Percentiles rank a stretch among this genome's conserved stretches.
These are phyloP conservation scores for Marronus borbonicus DNA, from an alignment of 2,888 invertebrate genomes.

Conservation along the genomic window DNA sequence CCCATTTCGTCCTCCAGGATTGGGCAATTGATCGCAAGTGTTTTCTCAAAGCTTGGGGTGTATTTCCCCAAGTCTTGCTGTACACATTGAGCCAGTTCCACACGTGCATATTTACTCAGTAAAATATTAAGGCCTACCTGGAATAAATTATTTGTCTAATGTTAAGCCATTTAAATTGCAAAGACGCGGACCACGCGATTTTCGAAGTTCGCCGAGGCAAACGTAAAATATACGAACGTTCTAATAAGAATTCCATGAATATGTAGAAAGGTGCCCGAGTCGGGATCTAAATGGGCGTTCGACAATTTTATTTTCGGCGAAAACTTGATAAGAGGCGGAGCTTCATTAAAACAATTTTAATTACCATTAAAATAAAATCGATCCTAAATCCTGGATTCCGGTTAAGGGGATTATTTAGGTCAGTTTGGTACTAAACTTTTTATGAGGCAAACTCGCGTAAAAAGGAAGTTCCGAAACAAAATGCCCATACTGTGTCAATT, in stretches of 20 bases:
- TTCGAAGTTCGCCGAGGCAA: constrained; percentile 1
- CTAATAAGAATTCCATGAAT: constrained; percentile 37
- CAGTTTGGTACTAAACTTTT: constrained; percentile 16
- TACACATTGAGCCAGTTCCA: too few relatives aligned
- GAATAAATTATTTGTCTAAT: not conserved
- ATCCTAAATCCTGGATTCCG: not conserved
- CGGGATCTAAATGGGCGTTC: not conserved
- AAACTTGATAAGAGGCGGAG: constrained; percentile 2
- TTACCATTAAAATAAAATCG: constrained; percentile 16
- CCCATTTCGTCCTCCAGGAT: too few relatives aligned
- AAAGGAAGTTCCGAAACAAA: not conserved
- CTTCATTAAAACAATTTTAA: constrained; percentile 17
- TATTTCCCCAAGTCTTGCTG: too few relatives aligned
- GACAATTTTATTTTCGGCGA: constrained; percentile 3
- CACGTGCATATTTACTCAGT: too few relatives aligned
- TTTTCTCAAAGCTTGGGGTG: too few relatives aligned
- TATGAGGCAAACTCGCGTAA: not conserved
- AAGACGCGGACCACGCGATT: not conserved
- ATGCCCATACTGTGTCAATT: constrained; percentile 15
- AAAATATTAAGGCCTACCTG: too few relatives aligned
- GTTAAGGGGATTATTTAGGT: constrained; percentile 20
- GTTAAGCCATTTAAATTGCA: constrained; percentile 20
- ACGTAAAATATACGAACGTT: not conserved
- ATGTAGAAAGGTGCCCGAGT: constrained; percentile 16
- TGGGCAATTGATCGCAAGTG: too few relatives aligned